Evolutionary conservation across 2,888 invertebrate genomes (phyloP).

Genomic region (Pristionchus mayeri): DNA sequence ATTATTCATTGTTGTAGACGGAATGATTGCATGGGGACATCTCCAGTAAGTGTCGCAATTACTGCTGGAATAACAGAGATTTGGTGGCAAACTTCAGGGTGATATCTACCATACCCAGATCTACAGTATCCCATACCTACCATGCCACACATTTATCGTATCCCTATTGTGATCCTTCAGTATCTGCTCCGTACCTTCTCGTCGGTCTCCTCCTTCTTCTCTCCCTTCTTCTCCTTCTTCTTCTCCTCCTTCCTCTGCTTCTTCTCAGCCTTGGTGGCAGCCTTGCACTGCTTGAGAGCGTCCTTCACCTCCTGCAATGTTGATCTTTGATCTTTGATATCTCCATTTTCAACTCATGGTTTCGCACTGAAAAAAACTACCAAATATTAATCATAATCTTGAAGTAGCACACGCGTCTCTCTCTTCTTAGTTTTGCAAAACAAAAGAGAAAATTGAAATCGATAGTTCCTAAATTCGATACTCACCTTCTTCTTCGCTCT

Average conservation of each 20-base stretch:
- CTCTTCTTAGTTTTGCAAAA: too few relatives aligned
- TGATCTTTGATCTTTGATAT: too few relatives aligned
- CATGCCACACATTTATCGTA: background rate
- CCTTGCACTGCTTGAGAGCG: slow-evolving; percentile 39
- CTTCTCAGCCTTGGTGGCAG: slow-evolving; percentile 22
- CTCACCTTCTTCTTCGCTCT: slow-evolving; percentile 43
- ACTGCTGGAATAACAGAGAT: background rate
- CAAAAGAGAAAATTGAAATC: too few relatives aligned
- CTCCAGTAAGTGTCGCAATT: background rate
- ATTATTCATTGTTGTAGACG: background rate
- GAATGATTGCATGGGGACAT: background rate
- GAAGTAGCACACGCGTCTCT: too few relatives aligned
- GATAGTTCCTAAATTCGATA: background rate
- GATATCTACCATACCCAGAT: background rate
- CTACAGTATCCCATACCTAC: background rate
- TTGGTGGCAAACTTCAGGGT: background rate
- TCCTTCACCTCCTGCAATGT: slow-evolving; percentile 44
- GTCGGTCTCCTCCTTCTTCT: slow-evolving; percentile 9
- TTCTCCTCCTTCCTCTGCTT: slow-evolving; percentile 27
- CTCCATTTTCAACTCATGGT: too few relatives aligned
- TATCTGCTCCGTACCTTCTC: background rate
- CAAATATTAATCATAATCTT: background rate
- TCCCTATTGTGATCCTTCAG: background rate
- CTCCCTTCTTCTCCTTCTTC: slow-evolving; percentile 25
- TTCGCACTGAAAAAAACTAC: too few relatives aligned